phyloP scores from a whole-genome alignment of 2,888 invertebrate species.

The Napeogenes sylphis region DNA sequence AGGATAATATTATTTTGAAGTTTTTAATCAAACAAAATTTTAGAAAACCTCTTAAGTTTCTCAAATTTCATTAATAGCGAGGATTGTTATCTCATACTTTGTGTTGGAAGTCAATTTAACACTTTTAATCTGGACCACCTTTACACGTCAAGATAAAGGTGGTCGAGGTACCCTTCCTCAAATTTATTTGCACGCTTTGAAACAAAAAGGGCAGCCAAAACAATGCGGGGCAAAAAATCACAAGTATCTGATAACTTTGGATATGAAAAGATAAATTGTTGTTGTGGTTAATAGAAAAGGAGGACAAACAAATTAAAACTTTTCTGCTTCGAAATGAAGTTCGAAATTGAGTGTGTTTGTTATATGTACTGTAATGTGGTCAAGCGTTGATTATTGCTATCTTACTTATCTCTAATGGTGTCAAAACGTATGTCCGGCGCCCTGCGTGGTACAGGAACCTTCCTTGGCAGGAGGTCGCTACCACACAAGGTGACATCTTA shows the following conservation, averaged over 20 bases:
- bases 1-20: too few relatives aligned
- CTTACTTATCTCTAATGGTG: slow-evolving; percentile 67
- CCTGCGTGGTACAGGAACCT: slow-evolving; percentile 74
- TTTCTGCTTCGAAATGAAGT: slow-evolving; percentile 28
- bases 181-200: slow-evolving; percentile 70
- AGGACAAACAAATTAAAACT: slow-evolving; percentile 14
- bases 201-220: slow-evolving; percentile 68
- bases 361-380: slow-evolving; percentile 44
- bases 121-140: slow-evolving; percentile 56
- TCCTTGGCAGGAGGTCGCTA: slow-evolving; percentile 54
- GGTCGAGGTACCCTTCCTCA: slow-evolving; percentile 51
- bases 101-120: slow-evolving; percentile 48
- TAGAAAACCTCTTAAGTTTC: too few relatives aligned
- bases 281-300: slow-evolving; percentile 42
- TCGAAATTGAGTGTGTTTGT: slow-evolving; percentile 27
- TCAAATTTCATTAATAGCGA: slow-evolving; percentile 10
- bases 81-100: slow-evolving; percentile 44
- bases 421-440: slow-evolving; percentile 72
- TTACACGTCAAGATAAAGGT: slow-evolving; percentile 54
- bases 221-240: slow-evolving; percentile 62
- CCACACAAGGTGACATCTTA: slow-evolving; percentile 72
- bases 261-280: slow-evolving; percentile 61
- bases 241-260: slow-evolving; percentile 69
- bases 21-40: too few relatives aligned
- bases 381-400: slow-evolving; percentile 71